These are phyloP conservation scores for Typhlichthys eigenmanni DNA, from an alignment of 2,797 vertebrate species.

Conservation along the genomic window DNA sequence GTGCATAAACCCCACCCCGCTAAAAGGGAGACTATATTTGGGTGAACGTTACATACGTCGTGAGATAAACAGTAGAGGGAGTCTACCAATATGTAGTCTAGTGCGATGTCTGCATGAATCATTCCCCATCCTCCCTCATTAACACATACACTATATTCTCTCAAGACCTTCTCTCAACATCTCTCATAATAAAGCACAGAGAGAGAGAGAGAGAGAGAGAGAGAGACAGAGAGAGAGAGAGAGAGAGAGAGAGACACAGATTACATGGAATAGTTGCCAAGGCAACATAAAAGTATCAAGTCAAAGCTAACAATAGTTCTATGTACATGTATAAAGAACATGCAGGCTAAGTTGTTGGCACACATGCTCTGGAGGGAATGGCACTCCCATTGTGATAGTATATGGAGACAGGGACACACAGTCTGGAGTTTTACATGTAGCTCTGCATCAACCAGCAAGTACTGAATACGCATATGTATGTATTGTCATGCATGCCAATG, in stretches of 20 bases:
- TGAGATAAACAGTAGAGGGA: slow-evolving; percentile 1
- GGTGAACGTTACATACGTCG: slow-evolving; percentile 1
- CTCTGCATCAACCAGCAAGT: not conserved
- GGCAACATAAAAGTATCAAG: slow-evolving; percentile 65
- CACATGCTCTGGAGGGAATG: not conserved
- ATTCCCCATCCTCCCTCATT: slow-evolving; percentile 24
- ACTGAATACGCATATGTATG: not conserved
- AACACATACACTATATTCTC: slow-evolving; percentile 13
- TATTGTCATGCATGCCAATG: not conserved
- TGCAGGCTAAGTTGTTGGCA: not conserved
- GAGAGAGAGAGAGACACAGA: slow-evolving; percentile 40
- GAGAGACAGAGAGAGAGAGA: slow-evolving; percentile 32
- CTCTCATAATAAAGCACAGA: slow-evolving; percentile 36
- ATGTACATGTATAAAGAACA: slow-evolving; percentile 15
- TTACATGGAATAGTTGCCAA: slow-evolving; percentile 58
- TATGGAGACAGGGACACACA: not conserved
- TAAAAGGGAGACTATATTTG: not conserved
- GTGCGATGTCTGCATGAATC: not conserved
- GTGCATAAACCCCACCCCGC: not conserved
- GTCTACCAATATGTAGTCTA: not conserved
- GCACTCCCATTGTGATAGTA: not conserved
- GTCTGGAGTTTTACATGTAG: not conserved
- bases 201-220: slow-evolving; percentile 31
- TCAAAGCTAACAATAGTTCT: slow-evolving; percentile 44
- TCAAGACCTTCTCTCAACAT: slow-evolving; percentile 15